phyloP scores from a whole-genome alignment of 2,888 invertebrate genomes.

The Noctua pronuba region DNA sequence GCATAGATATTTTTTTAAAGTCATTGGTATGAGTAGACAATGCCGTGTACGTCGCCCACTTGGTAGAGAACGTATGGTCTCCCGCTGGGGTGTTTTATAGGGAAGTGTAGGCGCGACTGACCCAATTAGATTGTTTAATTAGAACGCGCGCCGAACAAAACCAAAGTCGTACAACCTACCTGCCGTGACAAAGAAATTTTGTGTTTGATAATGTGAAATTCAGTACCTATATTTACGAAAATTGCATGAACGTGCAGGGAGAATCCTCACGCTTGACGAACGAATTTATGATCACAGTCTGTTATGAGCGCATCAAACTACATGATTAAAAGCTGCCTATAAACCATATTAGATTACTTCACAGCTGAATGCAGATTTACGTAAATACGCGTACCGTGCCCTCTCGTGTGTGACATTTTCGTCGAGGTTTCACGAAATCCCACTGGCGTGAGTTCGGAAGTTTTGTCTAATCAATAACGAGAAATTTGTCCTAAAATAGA shows the following conservation, averaged over 20 bases:
- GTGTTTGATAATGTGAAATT: background rate
- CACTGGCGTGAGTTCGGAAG: slow-evolving; percentile 27
- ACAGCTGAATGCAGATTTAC: slow-evolving; percentile 38
- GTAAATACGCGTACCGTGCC: slow-evolving; percentile 20
- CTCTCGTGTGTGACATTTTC: slow-evolving; percentile 41
- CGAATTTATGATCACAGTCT: slow-evolving; percentile 6
- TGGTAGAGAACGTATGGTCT: slow-evolving; percentile 36
- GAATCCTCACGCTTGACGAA: slow-evolving; percentile 1
- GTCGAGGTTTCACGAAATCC: slow-evolving; percentile 42
- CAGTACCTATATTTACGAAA: background rate
- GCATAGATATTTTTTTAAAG: background rate
- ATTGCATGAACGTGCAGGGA: background rate
- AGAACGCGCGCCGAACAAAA: slow-evolving; percentile 56
- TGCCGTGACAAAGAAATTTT: background rate
- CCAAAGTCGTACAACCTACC: slow-evolving; percentile 4
- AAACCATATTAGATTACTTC: slow-evolving; percentile 45
- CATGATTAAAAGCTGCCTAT: slow-evolving; percentile 16
- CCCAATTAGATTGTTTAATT: slow-evolving; percentile 75
- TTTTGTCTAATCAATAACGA: slow-evolving; percentile 39
- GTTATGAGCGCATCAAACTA: slow-evolving; percentile 12
- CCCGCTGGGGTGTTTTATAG: slow-evolving; percentile 50
- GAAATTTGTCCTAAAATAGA: slow-evolving; percentile 24
- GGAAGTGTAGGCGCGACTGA: slow-evolving; percentile 62
- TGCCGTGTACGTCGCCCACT: background rate
- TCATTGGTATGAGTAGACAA: background rate